Base-by-base conservation (phyloP, 2,888 invertebrate genomes). In the Rambutsinella grinnellia region DNA sequence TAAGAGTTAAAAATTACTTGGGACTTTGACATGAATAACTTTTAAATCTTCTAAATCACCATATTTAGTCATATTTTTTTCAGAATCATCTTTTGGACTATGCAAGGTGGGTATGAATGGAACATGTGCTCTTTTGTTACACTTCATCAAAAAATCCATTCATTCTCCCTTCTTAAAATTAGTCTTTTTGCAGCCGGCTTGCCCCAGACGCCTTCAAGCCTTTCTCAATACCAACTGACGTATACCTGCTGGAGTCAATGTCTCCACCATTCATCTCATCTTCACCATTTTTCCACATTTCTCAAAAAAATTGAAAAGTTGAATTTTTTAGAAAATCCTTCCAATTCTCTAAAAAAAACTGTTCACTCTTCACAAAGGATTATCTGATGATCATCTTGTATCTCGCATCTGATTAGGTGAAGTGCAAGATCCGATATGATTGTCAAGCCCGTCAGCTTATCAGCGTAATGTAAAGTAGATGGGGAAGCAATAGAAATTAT, bases 211-310 rank as follows among this genome's bases (percentile, higher is more conserved):
- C 36, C n/a, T n/a, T 36, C 36, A 5, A 36, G 36, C 36, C n/a
- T 36, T 8, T 56, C 2, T 26, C 57, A 44, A 46, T 60, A 60
- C 19, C 58, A 58, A 2, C 13, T 36, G 36, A 69, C 60, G 58
- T 49, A 68, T 58, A 60, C 36, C n/a, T n/a, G n/a, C 49, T 24
- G 69, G 54, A 69, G 69, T 69, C 61, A 54, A 61, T 69, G 69
- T 69, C 67, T 57, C 28, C 47, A 49, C n/a, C 36, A 36, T 24
- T 26, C 51, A 60, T 26, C 54, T 67, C 56, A 57, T 47, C 28
- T 60, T 61, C 51, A 28, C 23, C 47, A 46, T 47, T 53, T 60
- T 68, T 68, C 8, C 61, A 51, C 17, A 51, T 61, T 58, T 44
- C 36, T n/a, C 28, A 36, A 51, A 69, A 53, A 61, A 69, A 17